Conservation (phyloP, 2,113 vertebrate species). For the Pontoporia blainvillei region DNA sequence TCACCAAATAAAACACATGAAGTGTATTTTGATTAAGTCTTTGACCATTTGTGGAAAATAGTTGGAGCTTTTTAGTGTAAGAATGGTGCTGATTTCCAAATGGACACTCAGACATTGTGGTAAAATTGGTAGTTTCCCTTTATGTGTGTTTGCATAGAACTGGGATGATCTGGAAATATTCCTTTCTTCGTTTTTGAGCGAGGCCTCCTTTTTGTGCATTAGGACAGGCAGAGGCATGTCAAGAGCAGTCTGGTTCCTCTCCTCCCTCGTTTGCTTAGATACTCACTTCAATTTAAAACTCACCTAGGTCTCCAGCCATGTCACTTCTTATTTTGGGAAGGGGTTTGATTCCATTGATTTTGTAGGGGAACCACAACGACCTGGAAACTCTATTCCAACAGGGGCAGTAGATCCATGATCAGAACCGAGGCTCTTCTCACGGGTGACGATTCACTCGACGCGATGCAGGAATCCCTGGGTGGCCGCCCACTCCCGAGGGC, state of each 20-base stretch:
- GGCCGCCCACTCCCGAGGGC: no score
- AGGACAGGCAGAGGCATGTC: neutral
- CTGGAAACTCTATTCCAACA: neutral
- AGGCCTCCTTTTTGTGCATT: neutral
- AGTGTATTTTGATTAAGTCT: neutral
- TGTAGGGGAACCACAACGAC: neutral
- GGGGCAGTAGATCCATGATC: neutral
- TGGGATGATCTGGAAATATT: no score
- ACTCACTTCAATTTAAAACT: neutral
- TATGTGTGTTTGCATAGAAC: neutral
- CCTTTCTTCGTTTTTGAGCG: neutral
- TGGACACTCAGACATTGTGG: neutral
- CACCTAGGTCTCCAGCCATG: neutral
- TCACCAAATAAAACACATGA: neutral
- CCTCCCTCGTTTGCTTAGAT: neutral
- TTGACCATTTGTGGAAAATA: neutral
- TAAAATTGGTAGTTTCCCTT: neutral
- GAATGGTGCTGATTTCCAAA: neutral
- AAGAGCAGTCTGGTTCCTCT: neutral
- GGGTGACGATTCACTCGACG: neutral
- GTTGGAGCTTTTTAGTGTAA: neutral
- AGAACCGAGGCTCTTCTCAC: no score
- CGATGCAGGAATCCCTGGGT: no score
- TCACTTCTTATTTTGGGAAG: neutral
- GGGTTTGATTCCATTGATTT: neutral